Base-by-base conservation (phyloP, 2,888 invertebrate species). In the Troides helena region DNA sequence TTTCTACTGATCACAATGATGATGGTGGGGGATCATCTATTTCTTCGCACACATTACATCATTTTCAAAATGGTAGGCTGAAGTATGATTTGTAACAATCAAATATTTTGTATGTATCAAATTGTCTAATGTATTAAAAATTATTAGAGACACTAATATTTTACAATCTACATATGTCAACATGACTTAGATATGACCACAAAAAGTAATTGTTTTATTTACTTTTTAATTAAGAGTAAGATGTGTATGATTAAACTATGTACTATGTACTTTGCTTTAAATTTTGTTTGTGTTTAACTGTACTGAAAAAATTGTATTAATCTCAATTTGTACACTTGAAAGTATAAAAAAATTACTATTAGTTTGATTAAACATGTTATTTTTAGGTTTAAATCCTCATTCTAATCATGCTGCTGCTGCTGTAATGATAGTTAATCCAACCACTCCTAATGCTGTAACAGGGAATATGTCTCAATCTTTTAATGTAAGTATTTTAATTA, bases 391-490 rank as follows among this genome's bases (percentile, higher is more conserved):
- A 78, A 90, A 85, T 76, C 89, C 92, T 25, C 93, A 93, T 75
- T 86, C 92, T 21, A 92, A 90, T 75, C 93, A 93, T 84, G 86
- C 90, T 67, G 89, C 93, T 59, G 92, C 93, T 72, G 93, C 93
- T 82, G 92, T 93, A 66, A 93, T 93, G 93, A 92, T 93, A 75
- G 93, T 93, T 1, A 93, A 93, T 74, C 93, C 93, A 23, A 93
- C 93, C 57, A 93, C 93, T 70, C 93, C 93, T 63, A 93, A 92
- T 78, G 88, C 93, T 72, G 84, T 88, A 59, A 83, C 89, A 68
- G 91, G 87, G 75, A 91, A 86, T 78, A 85, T 90, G 73, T 80
- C 89, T 67, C 92, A 92, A 78, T 87, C 88, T 68, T 89, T 87
- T 77, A 92, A 89, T 81, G 92, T 91, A 81, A 84, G 89, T 84